Conservation (phyloP, 2,888 invertebrate genomes). For the Pristionchus fissidentatus region DNA sequence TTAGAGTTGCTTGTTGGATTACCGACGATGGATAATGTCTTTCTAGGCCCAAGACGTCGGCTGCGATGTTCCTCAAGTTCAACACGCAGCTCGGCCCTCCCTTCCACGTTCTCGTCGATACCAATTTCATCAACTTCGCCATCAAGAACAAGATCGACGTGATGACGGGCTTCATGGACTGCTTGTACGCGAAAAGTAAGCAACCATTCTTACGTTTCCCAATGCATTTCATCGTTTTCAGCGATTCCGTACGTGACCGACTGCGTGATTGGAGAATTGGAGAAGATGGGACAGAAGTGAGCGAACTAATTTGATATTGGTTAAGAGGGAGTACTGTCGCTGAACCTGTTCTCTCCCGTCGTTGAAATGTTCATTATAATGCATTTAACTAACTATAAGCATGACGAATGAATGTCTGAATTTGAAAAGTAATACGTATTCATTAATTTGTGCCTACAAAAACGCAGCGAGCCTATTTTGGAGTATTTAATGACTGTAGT, state of each 20-base stretch:
- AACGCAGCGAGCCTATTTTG: neutral
- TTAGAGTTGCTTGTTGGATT: neutral
- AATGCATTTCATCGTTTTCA: conserved; percentile 68
- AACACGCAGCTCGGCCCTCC: conserved; percentile 98
- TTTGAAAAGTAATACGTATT: too few species aligned
- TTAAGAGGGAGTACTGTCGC: neutral
- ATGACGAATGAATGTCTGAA: too few species aligned
- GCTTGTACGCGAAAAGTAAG: conserved; percentile 92
- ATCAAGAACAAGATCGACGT: conserved; percentile 97
- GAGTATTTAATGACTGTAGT: neutral
- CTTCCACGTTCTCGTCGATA: conserved; percentile 94
- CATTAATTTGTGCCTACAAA: neutral
- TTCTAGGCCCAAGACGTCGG: conserved; percentile 77
- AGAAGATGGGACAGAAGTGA: conserved; percentile 95
- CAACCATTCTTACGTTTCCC: conserved; percentile 21
- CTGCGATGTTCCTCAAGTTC: conserved; percentile 96
- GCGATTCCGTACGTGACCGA: conserved; percentile 98
- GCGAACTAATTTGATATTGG: neutral
- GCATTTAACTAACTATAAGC: too few species aligned
- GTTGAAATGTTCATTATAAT: too few species aligned
- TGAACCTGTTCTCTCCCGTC: neutral
- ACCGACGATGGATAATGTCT: too few species aligned
- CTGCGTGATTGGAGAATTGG: conserved; percentile 96
- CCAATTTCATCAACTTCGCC: conserved; percentile 98
- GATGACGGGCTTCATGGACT: conserved; percentile 98